Evolutionary conservation across 2,888 invertebrate species (phyloP).

Genomic region (Scrobipalpa costella): DNA sequence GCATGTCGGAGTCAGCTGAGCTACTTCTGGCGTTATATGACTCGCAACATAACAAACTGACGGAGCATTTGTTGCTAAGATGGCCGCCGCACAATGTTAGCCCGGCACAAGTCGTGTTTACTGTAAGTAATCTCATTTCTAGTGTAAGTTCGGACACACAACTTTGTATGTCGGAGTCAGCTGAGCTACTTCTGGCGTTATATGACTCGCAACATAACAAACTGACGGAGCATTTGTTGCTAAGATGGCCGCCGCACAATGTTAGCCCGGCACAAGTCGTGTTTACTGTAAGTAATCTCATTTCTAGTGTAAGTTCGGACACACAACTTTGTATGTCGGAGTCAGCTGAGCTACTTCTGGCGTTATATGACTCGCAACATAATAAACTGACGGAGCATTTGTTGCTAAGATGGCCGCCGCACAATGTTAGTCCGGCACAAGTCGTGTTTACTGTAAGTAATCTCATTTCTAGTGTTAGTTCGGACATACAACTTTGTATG

Average conservation of each 20-base stretch:
- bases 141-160: conserved; percentile 85
- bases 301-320: neutral
- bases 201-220: conserved; percentile 91
- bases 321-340: conserved; percentile 89
- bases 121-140: conserved; percentile 79
- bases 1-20: conserved; percentile 92
- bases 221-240: conserved; percentile 93
- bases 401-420: conserved; percentile 90
- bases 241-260: conserved; percentile 88
- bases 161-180: conserved; percentile 94
- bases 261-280: conserved; percentile 82
- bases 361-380: conserved; percentile 90
- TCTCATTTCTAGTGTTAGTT: neutral
- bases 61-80: conserved; percentile 92
- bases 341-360: conserved; percentile 91
- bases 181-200: conserved; percentile 91
- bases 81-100: conserved; percentile 85
- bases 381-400: conserved; percentile 94
- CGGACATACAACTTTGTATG: conserved; percentile 84
- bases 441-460: conserved; percentile 91
- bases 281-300: conserved; percentile 85
- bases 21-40: conserved; percentile 93
- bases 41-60: conserved; percentile 88
- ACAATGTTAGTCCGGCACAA: conserved; percentile 67
- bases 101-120: conserved; percentile 87